A percentile compares a stretch with the other conserved stretches of the same genome.
Evolutionary conservation across 92 coral and sea anemone genomes (phyloP).

Genomic region (Plumapathes pennacea): DNA sequence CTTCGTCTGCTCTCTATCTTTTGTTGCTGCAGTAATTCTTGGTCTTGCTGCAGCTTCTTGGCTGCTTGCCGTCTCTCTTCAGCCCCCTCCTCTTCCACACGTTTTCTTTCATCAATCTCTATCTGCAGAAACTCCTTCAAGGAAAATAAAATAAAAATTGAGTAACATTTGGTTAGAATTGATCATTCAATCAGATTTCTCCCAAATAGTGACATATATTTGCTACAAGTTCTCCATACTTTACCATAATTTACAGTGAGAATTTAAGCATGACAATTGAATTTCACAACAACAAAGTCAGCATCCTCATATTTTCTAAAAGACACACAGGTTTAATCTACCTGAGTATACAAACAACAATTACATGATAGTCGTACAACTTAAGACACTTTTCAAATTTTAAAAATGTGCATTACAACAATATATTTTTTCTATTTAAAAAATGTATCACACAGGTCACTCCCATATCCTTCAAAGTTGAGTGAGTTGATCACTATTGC

Average conservation of each 20-base stretch:
- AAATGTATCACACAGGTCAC: too few relatives aligned
- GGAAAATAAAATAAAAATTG: background rate
- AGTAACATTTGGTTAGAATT: too few relatives aligned
- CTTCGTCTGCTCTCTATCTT: conserved; percentile 42
- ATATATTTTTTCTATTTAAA: too few relatives aligned
- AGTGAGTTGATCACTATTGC: too few relatives aligned
- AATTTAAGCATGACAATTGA: background rate
- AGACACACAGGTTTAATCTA: background rate
- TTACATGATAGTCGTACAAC: background rate
- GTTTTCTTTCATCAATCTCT: conserved; percentile 58
- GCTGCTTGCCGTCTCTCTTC: conserved; percentile 74
- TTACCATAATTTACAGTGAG: background rate
- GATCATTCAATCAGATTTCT: too few relatives aligned
- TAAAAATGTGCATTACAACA: too few relatives aligned
- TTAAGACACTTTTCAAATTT: background rate
- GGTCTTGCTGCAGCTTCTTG: conserved; percentile 62
- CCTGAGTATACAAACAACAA: background rate
- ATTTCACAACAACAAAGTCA: too few relatives aligned
- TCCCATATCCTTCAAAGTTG: too few relatives aligned
- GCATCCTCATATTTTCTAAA: too few relatives aligned
- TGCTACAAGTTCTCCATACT: too few relatives aligned
- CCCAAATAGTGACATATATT: too few relatives aligned
- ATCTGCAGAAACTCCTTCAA: conserved; percentile 60
- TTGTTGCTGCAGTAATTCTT: conserved; percentile 57
- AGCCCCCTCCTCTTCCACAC: conserved; percentile 60